Conservation (phyloP, 2,113 vertebrate genomes). For the Chaetops frenatus region DNA sequence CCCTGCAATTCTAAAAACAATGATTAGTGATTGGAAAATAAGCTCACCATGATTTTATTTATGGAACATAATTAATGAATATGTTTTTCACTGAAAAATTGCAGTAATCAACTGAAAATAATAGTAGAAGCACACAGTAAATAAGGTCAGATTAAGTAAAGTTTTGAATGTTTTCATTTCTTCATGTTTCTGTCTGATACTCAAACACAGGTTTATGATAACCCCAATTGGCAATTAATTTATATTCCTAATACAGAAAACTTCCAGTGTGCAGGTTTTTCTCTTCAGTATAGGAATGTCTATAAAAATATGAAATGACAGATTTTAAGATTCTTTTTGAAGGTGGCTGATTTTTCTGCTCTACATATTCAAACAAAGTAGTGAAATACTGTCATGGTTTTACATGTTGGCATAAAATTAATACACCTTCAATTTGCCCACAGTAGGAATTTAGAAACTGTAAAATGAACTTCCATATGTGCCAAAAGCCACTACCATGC, state of each 20-base stretch:
- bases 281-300: not conserved
- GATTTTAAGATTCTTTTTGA: not conserved
- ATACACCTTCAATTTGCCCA: not conserved
- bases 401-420: not conserved
- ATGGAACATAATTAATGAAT: not conserved
- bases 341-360: not conserved
- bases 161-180: not conserved
- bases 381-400: not conserved
- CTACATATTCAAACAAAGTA: not conserved
- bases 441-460: not conserved
- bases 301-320: not conserved
- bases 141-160: constrained; percentile 27
- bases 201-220: not conserved
- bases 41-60: constrained; percentile 12
- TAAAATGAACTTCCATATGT: not conserved
- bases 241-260: not conserved
- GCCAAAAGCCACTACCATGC: not conserved
- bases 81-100: constrained; percentile 17
- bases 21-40: constrained; percentile 30
- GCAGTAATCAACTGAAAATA: constrained; percentile 6
- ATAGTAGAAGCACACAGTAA: not conserved
- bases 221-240: not conserved
- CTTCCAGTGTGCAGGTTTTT: not conserved
- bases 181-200: not conserved
- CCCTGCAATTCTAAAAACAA: constrained; percentile 6